Conservation (phyloP, 2,113 vertebrate genomes). For the Plectropomus leopardus region DNA sequence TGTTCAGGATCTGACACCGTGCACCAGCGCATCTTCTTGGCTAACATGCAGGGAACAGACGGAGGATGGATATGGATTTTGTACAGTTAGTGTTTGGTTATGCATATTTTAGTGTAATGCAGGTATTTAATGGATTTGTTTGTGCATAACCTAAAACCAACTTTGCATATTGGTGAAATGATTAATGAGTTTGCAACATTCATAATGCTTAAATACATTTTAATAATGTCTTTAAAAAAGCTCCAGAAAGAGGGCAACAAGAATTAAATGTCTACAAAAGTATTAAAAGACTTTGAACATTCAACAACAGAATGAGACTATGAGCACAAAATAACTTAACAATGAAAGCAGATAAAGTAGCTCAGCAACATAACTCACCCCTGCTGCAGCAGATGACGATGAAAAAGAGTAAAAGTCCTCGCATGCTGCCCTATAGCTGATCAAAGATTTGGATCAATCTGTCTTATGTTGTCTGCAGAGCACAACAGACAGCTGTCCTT, state of each 20-base stretch:
- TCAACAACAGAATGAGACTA: neutral
- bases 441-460: neutral
- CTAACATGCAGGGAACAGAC: constrained; percentile 66
- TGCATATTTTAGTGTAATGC: neutral
- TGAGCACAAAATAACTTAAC: constrained; percentile 5
- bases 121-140: neutral
- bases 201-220: constrained; percentile 13
- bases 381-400: constrained; percentile 48
- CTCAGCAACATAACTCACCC: constrained; percentile 65
- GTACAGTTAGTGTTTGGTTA: neutral
- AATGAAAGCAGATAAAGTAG: neutral
- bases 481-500: constrained; percentile 8
- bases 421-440: constrained; percentile 56
- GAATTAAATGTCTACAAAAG: neutral
- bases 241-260: neutral
- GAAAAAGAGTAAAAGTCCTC: constrained; percentile 63
- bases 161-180: neutral
- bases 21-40: constrained; percentile 93
- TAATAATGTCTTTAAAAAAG: constrained; percentile 30
- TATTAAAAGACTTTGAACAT: neutral
- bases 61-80: neutral
- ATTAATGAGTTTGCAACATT: neutral
- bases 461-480: constrained; percentile 8
- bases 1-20: constrained; percentile 90
- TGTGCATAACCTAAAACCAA: neutral